Evolutionary conservation across 2,797 vertebrate species (phyloP).

Genomic region (Notolepis coatsorum): DNA sequence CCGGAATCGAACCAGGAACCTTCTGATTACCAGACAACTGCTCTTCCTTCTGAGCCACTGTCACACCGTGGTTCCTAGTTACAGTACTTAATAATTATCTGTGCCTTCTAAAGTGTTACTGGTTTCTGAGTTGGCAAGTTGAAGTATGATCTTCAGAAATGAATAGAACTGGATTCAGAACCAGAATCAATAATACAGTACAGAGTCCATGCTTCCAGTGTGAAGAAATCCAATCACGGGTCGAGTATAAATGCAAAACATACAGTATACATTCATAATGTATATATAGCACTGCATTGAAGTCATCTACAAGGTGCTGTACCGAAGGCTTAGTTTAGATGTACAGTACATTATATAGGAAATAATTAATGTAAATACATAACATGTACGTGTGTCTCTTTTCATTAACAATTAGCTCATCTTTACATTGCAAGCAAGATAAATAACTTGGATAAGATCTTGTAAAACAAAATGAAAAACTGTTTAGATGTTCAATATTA

Average conservation of each 20-base stretch:
- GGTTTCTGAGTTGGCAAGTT: no score
- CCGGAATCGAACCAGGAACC: no score
- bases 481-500: not conserved
- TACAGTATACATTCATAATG: constrained; percentile 17
- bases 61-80: no score
- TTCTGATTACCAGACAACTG: no score
- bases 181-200: constrained; percentile 7
- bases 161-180: not conserved
- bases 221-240: constrained; percentile 11
- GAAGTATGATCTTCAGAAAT: no score
- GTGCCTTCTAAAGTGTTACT: no score
- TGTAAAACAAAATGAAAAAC: constrained; percentile 2
- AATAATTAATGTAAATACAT: no score
- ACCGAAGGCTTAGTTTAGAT: constrained; percentile 30
- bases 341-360: constrained; percentile 32
- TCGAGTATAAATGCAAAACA: constrained; percentile 3
- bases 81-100: no score
- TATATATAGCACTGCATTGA: constrained; percentile 7
- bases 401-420: constrained; percentile 6
- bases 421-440: constrained; percentile 12
- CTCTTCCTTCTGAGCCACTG: no score
- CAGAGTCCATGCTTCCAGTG: constrained; percentile 1
- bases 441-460: constrained; percentile 2
- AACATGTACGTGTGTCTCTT: no score
- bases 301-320: constrained; percentile 21